phyloP scores from a whole-genome alignment of 2,113 vertebrate genomes.

The Pelvicachromis taeniatus region DNA sequence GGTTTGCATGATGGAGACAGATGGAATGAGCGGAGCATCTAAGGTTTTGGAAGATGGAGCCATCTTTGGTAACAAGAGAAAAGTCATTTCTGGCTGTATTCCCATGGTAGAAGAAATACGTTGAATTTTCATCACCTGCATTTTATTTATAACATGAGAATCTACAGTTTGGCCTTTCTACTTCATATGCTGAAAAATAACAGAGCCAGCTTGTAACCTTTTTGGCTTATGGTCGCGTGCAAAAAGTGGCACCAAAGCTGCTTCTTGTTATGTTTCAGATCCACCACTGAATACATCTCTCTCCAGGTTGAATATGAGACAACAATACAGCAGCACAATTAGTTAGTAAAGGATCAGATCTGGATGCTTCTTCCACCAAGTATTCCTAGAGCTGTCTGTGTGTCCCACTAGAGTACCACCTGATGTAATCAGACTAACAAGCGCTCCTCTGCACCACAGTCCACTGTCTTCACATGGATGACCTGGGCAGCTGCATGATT shows the following conservation, averaged over 20 bases:
- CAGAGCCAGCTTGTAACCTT: neutral
- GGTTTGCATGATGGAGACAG: neutral
- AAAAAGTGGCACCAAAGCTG: neutral
- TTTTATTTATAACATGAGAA: neutral
- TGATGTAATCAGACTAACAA: constrained; percentile 61
- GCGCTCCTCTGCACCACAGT: constrained; percentile 5
- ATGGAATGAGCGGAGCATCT: neutral
- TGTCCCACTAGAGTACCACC: neutral
- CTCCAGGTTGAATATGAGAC: neutral
- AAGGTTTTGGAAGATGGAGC: neutral
- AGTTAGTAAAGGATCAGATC: neutral
- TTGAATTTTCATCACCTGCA: neutral
- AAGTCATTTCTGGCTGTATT: neutral
- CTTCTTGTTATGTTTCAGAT: neutral
- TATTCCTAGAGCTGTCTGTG: neutral
- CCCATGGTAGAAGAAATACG: neutral
- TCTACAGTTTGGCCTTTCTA: neutral
- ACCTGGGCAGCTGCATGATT: constrained; percentile 38
- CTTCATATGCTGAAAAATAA: neutral
- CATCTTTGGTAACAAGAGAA: neutral
- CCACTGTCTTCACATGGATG: constrained; percentile 34
- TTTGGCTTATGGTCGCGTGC: neutral
- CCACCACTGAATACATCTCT: neutral
- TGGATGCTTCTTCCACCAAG: neutral
- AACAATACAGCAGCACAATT: neutral